Base-by-base conservation (phyloP, 1,140 invertebrate species). In the Bombus impatiens region DNA sequence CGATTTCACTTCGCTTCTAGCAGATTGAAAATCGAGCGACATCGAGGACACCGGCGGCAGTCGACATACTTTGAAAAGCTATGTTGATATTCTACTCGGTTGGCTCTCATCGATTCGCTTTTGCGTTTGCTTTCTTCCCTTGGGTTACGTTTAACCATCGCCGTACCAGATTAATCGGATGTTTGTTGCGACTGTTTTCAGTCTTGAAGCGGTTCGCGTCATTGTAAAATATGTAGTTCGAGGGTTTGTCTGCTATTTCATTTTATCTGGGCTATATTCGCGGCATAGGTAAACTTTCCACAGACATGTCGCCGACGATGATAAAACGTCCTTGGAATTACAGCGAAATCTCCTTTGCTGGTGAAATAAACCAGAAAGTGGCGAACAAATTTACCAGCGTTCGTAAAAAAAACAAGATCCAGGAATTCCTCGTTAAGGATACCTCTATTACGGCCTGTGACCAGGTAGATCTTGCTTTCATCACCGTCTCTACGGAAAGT, bases 11-110 rank as follows among this genome's bases (percentile, higher is more conserved):
- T 53, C 15, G n/a, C 65, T 32, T 67, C n/a, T 67, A 18, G 0
- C n/a, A 13, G 13, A 35, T 32, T n/a, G 35, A 47, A n/a, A 67
- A n/a, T 32, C 62, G 62, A 59, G 18, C 57, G 37, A 35, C 35
- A 53, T 53, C 18, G 47, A 53, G 47, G 47, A 18, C 18, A 53
- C 18, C 47, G 47, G 18, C 47, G 47, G 47, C 47, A 22, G 47
- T 53, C 28, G 25, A 62, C 22, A 62, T 62, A 42, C 13, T 72
- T 59, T 37, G 35, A 42, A 25, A 57, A 72, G 68, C 68, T 72
- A 80, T 88, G 86, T 88, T 87, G 86, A 88, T 88, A 88, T 88
- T 88, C 81, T 18, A 18, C 65, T 67, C n/a, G 12, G 65, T 8
- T 67, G 12, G 65, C n/a, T 18, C n/a, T 67, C 65, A 12, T 32